Percentiles rank a stretch among this genome's conserved stretches.
Evolutionary conservation across 1,140 invertebrate genomes (phyloP).

Genomic region (Nephila pilipes): DNA sequence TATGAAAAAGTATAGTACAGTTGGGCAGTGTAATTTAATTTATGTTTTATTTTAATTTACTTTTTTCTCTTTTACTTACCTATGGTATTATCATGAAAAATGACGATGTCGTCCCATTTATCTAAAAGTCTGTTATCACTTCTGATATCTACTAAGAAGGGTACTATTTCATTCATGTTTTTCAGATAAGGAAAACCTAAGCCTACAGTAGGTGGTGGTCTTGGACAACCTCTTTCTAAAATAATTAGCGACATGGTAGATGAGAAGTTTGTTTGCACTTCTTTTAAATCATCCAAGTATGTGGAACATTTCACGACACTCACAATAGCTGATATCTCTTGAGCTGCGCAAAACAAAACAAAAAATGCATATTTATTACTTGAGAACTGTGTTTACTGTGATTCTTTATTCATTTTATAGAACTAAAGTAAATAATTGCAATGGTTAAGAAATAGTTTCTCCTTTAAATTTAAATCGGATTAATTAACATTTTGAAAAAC

Average conservation of each 20-base stretch:
- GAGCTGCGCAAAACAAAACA: not conserved
- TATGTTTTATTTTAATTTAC: too few relatives aligned
- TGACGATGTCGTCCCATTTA: conserved; percentile 77
- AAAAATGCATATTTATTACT: not conserved
- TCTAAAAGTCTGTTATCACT: conserved; percentile 71
- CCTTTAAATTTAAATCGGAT: too few relatives aligned
- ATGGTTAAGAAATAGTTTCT: too few relatives aligned
- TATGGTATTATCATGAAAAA: conserved; percentile 76
- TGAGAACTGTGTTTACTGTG: too few relatives aligned
- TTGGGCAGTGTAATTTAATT: too few relatives aligned
- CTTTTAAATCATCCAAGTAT: conserved; percentile 18
- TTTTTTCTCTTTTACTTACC: conserved; percentile 64
- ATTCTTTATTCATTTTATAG: too few relatives aligned
- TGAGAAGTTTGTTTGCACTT: conserved; percentile 30
- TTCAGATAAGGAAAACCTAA: conserved; percentile 74
- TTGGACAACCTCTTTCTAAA: conserved; percentile 68
- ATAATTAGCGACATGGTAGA: conserved; percentile 58
- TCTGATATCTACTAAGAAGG: conserved; percentile 76
- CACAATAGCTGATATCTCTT: conserved; percentile 47
- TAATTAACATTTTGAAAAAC: too few relatives aligned
- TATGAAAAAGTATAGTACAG: too few relatives aligned
- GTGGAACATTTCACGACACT: conserved; percentile 48
- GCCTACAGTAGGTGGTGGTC: conserved; percentile 72
- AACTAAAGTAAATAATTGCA: too few relatives aligned
- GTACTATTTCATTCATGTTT: conserved; percentile 64